Percentiles rank a stretch among this genome's conserved stretches.
Conservation (phyloP, 2,797 vertebrate genomes). For the Cheirogaleus major region DNA sequence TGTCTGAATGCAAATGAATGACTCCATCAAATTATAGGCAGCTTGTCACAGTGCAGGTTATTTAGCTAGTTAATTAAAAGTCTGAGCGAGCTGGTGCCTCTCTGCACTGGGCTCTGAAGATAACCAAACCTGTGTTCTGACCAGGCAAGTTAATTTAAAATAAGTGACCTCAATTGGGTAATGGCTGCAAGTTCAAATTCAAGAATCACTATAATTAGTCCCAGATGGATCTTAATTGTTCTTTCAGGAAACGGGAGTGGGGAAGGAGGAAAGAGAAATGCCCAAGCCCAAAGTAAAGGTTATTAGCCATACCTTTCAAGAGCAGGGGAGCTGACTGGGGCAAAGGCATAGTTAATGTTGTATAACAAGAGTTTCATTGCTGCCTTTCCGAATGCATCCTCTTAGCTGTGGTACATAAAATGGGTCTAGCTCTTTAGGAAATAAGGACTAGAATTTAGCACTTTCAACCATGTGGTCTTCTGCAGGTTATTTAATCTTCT, state of each 20-base stretch:
- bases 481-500: not conserved
- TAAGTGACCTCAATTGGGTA: conserved; percentile 75
- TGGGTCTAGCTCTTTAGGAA: not conserved
- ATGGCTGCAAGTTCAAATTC: conserved; percentile 77
- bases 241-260: conserved; percentile 58
- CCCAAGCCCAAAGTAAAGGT: conserved; percentile 40
- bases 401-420: not conserved
- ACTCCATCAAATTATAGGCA: conserved; percentile 70
- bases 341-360: conserved; percentile 33
- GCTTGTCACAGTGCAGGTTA: conserved; percentile 67
- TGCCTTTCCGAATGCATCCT: conserved; percentile 27
- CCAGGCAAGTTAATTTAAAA: conserved; percentile 79
- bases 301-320: conserved; percentile 44
- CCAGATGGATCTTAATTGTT: conserved; percentile 75
- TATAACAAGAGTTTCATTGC: conserved; percentile 3
- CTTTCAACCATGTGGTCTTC: conserved; percentile 16
- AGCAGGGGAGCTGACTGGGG: not conserved
- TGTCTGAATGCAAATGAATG: conserved; percentile 75
- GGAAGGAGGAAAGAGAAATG: conserved; percentile 43
- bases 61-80: conserved; percentile 77
- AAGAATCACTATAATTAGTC: conserved; percentile 72
- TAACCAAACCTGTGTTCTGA: conserved; percentile 76
- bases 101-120: conserved; percentile 65
- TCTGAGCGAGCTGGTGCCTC: conserved; percentile 55
- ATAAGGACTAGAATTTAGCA: not conserved